Evolutionary conservation across 2,113 vertebrate genomes (phyloP).

Genomic region (Calyptommatus sinebrachiatus): DNA sequence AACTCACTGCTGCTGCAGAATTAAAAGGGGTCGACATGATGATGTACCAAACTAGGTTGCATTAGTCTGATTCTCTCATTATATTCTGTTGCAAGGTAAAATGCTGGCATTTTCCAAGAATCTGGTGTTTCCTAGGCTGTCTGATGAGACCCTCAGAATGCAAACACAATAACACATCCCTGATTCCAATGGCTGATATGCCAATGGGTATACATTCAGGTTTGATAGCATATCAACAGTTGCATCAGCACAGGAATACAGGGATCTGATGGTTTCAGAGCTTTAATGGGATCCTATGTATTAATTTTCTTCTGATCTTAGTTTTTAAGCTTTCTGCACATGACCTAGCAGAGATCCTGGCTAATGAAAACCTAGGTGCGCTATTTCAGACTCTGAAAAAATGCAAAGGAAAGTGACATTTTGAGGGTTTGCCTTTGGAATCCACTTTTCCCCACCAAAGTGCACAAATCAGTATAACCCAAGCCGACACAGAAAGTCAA

Average conservation of each 20-base stretch:
- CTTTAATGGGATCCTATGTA: not conserved
- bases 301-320: not conserved
- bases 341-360: not conserved
- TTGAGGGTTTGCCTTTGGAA: constrained; percentile 61
- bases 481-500: constrained; percentile 34
- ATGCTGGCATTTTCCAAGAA: too few species aligned
- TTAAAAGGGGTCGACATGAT: too few species aligned
- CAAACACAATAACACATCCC: not conserved
- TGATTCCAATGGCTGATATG: not conserved
- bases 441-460: constrained; percentile 62
- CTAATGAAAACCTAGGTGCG: constrained; percentile 14
- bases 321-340: not conserved
- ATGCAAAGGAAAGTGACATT: constrained; percentile 48
- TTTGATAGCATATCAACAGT: not conserved
- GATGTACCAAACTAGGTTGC: too few species aligned
- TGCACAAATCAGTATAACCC: constrained; percentile 52
- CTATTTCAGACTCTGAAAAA: constrained; percentile 16
- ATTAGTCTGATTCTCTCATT: too few species aligned
- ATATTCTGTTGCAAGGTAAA: too few species aligned
- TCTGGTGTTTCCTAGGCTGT: too few species aligned
- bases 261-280: not conserved
- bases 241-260: not conserved
- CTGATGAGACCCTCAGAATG: not conserved
- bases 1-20: too few species aligned
- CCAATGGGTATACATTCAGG: not conserved